These are phyloP conservation scores for Donacobius atricapilla DNA, from an alignment of 2,113 vertebrate genomes.

Conservation along the genomic window DNA sequence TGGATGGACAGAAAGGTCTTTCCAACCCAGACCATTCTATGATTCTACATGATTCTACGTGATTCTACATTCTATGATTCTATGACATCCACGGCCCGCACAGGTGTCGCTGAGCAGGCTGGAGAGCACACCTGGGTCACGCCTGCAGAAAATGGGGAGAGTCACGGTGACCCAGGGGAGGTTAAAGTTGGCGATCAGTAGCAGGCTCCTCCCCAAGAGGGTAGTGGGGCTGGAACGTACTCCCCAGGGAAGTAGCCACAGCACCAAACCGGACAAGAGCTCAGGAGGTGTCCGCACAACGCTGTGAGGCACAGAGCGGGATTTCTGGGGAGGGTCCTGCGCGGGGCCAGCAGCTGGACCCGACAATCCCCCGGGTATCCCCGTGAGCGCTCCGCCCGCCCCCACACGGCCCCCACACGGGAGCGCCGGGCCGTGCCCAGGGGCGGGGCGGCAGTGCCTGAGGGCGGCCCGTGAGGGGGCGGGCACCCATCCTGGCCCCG, in stretches of 20 bases:
- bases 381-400: rapidly evolving
- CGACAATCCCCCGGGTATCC: rapidly evolving
- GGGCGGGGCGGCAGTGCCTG: neutral
- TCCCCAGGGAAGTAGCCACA: neutral
- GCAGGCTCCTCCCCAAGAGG: too few relatives aligned
- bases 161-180: too few relatives aligned
- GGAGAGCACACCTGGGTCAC: rapidly evolving
- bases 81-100: rapidly evolving
- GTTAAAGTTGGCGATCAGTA: rapidly evolving
- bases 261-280: neutral
- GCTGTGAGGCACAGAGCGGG: neutral
- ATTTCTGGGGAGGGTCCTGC: rapidly evolving
- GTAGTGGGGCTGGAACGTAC: neutral
- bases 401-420: rapidly evolving
- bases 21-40: neutral
- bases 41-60: too few relatives aligned
- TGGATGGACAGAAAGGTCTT: too few relatives aligned
- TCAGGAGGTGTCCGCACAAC: neutral
- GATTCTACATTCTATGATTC: rapidly evolving
- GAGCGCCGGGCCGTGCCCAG: neutral
- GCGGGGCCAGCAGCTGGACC: neutral
- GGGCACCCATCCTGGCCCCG: too few relatives aligned
- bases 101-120: rapidly evolving
- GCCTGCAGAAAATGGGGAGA: neutral
- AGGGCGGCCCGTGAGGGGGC: neutral